A percentile compares a stretch with the other conserved stretches of the same genome.
These are phyloP conservation scores for Vulpes ferrilata DNA, from an alignment of 2,113 vertebrate genomes.

Conservation along the genomic window DNA sequence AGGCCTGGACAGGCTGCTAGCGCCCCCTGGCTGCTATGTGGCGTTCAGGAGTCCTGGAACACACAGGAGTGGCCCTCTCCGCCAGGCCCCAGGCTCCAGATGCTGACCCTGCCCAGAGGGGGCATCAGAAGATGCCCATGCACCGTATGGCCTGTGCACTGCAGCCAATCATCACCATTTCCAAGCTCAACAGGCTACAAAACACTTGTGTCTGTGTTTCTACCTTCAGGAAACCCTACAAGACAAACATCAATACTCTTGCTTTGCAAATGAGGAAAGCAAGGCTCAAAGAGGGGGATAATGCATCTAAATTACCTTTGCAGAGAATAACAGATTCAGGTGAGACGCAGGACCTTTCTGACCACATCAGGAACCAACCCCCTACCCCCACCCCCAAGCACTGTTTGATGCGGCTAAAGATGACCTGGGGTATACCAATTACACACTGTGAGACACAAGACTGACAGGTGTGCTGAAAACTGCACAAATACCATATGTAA, in stretches of 20 bases:
- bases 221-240: not conserved
- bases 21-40: not conserved
- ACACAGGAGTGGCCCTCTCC: not conserved
- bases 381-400: not conserved
- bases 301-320: not conserved
- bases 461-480: rapidly evolving
- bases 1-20: not conserved
- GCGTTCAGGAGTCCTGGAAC: not conserved
- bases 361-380: not conserved
- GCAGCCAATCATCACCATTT: not conserved
- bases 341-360: not conserved
- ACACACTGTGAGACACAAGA: not conserved
- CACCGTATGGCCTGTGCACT: not conserved
- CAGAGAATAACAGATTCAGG: not conserved
- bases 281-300: not conserved
- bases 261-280: not conserved
- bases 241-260: not conserved
- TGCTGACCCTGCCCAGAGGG: not conserved
- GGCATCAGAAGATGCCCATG: not conserved
- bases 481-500: not conserved
- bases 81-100: not conserved
- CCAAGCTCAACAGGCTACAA: not conserved
- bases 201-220: not conserved
- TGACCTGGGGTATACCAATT: not conserved
- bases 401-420: not conserved